A percentile compares a stretch with the other conserved stretches of the same genome.
phyloP scores from a whole-genome alignment of 2,797 vertebrate genomes.

The Hozukius guyotensis region DNA sequence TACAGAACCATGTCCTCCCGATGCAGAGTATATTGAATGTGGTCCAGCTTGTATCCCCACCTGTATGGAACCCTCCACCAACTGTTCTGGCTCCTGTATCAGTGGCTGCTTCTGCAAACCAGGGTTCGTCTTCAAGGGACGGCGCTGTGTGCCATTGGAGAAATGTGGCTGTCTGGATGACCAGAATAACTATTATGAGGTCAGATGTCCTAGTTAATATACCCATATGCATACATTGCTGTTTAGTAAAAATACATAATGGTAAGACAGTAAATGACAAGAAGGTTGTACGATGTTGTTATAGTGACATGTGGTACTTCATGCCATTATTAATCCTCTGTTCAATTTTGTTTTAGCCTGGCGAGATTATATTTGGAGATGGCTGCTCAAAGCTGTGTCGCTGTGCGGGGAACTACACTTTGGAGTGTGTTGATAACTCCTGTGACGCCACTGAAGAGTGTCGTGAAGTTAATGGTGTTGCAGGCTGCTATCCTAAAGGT shows the following conservation, averaged over 20 bases:
- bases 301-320: not conserved
- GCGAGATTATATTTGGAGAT: conserved; percentile 75
- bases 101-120: conserved; percentile 83
- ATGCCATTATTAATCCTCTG: not conserved
- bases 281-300: not conserved
- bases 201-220: conserved; percentile 29
- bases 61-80: conserved; percentile 80
- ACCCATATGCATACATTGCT: not conserved
- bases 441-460: conserved; percentile 83
- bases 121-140: conserved; percentile 82
- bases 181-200: conserved; percentile 82
- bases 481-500: conserved; percentile 85
- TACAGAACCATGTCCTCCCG: conserved; percentile 75
- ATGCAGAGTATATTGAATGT: conserved; percentile 81
- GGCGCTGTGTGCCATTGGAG: conserved; percentile 76
- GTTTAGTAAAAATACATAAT: not conserved
- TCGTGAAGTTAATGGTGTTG: conserved; percentile 69
- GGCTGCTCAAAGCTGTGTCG: conserved; percentile 81
- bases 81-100: conserved; percentile 78
- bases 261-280: not conserved
- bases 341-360: conserved; percentile 59
- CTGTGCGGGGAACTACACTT: conserved; percentile 82
- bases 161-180: conserved; percentile 82
- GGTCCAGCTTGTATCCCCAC: conserved; percentile 82
- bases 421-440: conserved; percentile 81